Base-by-base conservation (phyloP, 2,113 vertebrate genomes). In the Xyrauchen texanus region DNA sequence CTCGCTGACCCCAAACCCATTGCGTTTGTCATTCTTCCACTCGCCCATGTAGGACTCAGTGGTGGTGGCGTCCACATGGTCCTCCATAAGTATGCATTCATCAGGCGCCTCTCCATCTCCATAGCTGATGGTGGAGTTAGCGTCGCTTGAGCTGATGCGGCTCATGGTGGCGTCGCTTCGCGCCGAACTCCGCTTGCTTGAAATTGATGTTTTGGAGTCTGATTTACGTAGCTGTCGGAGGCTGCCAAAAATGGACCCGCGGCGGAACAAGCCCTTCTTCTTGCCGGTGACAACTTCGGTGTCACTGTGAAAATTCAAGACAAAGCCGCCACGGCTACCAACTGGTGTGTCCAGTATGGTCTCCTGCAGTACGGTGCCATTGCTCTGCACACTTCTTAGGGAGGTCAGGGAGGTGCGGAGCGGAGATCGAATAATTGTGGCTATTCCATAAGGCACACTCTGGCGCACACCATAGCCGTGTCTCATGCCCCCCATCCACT, bases 11-110 rank as follows among this genome's bases (percentile, higher is more conserved):
- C 98, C 98, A 86, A 99, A 99, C 79, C 98, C 98, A 9, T 89
- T 96, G 86, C 98, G 97, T 82, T 99, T 99, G 90, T 99, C 98
- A 0, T 95, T 98, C 94, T 98, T 98, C 98, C 98, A 99, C 87
- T 99, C 97, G 8, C 98, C 97, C 95, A 96, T 95, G 86, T 99
- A 99, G 49, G 94, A 93, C 88, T 99, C 98, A 3, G 97, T 99
- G 13, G 97, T 98, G 87, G 97, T 99, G 91, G 98, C 98, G 46
- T 99, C 98, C 78, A 99, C 97, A 0, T 96, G 95, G 90, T 99
- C 97, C 93, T 98, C 97, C 83, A 93, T 76, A 0, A 92, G 93
- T 79, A 91, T 91, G 76, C 95, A 97, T 87, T 98, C 97, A 84
- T 95, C 98, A 2, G 85, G 86, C 81, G 90, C 85, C 85, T 98